phyloP scores from a whole-genome alignment of 2,113 vertebrate species.

The Malurus alboscapulatus region DNA sequence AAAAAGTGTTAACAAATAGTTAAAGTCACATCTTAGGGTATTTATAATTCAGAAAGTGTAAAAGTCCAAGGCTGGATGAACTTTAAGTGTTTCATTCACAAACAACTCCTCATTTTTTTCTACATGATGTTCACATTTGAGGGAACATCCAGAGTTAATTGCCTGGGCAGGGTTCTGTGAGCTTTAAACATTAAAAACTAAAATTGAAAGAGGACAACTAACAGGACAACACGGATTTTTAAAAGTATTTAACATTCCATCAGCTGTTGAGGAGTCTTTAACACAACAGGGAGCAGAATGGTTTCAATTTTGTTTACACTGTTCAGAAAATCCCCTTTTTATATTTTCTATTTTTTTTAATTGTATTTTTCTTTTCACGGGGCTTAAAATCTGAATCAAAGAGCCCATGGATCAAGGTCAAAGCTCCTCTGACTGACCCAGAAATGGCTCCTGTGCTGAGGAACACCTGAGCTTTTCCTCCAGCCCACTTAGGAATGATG shows the following conservation, averaged over 20 bases:
- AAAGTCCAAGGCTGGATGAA: not conserved
- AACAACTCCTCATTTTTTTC: not conserved
- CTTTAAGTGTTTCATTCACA: not conserved
- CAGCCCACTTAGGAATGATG: no score
- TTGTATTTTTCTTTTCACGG: not conserved
- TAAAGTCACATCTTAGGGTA: not conserved
- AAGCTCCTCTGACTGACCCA: no score
- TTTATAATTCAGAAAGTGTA: not conserved
- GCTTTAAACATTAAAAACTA: not conserved
- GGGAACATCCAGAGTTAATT: not conserved
- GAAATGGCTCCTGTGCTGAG: no score
- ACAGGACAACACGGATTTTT: not conserved
- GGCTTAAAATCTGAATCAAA: not conserved
- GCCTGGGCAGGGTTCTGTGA: not conserved
- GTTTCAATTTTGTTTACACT: not conserved
- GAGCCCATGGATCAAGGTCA: not conserved
- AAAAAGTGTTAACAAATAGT: not conserved
- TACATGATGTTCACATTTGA: not conserved
- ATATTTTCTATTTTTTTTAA: no score
- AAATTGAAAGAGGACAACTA: not conserved
- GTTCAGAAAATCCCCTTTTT: not conserved
- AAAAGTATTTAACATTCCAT: not conserved
- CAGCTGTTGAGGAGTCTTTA: not conserved
- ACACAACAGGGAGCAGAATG: not conserved
- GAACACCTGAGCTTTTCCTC: no score